These are phyloP conservation scores for Halocynthia aurantium DNA, from an alignment of 23 tunicate species.

Conservation along the genomic window DNA sequence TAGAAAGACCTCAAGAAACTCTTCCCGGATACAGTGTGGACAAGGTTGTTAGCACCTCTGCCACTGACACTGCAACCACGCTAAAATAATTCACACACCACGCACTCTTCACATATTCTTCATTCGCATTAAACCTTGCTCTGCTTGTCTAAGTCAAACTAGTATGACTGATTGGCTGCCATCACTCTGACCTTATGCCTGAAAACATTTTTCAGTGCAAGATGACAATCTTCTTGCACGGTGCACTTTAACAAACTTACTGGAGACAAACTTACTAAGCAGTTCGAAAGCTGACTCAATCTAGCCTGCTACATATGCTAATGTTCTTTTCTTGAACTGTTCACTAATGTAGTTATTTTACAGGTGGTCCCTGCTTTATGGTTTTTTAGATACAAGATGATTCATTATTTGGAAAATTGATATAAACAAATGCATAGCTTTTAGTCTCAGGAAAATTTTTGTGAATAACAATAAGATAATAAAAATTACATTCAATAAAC, in stretches of 20 bases:
- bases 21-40: slow-evolving; percentile 34
- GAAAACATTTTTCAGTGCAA: slow-evolving; percentile 3
- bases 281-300: background rate
- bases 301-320: too few species aligned
- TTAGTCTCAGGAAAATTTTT: too few species aligned
- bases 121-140: slow-evolving; percentile 30
- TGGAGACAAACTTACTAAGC: background rate
- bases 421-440: too few species aligned
- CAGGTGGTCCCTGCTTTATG: too few species aligned
- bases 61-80: slow-evolving; percentile 8
- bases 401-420: too few species aligned
- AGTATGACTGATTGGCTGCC: slow-evolving; percentile 4
- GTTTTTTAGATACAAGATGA: too few species aligned
- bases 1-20: slow-evolving; percentile 57
- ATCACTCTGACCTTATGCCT: background rate
- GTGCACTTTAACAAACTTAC: background rate
- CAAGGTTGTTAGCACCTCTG: slow-evolving; percentile 26
- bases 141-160: slow-evolving; percentile 3
- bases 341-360: too few species aligned
- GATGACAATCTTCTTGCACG: background rate
- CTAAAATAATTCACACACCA: slow-evolving; percentile 4
- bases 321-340: too few species aligned
- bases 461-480: too few species aligned
- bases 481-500: too few species aligned
- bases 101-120: slow-evolving; percentile 10